A percentile compares a stretch with the other conserved stretches of the same genome.
These are phyloP conservation scores for Anhinga anhinga DNA, from an alignment of 2,113 vertebrate species.

Conservation along the genomic window DNA sequence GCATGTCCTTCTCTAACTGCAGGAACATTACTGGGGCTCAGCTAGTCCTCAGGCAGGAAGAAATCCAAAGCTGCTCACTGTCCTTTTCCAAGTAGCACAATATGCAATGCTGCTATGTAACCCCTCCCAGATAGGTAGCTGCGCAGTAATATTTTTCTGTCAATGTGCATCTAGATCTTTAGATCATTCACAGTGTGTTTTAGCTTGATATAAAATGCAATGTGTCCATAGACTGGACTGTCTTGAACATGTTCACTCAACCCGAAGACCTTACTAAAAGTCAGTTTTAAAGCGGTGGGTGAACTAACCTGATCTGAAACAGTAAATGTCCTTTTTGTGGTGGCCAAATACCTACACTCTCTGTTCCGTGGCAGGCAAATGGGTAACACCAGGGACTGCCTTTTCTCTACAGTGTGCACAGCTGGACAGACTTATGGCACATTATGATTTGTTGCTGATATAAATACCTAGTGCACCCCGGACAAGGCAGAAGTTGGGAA, in stretches of 20 bases:
- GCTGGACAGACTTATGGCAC: not conserved
- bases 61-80: not conserved
- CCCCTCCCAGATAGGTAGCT: not conserved
- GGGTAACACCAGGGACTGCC: rapidly evolving
- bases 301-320: not conserved
- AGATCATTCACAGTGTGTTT: not conserved
- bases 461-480: not conserved
- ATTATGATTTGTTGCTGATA: not conserved
- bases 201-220: not conserved
- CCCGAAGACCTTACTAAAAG: not conserved
- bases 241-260: not conserved
- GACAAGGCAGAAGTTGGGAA: not conserved
- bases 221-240: not conserved
- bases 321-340: not conserved
- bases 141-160: not conserved
- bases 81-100: not conserved
- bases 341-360: not conserved
- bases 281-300: not conserved
- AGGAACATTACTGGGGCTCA: not conserved
- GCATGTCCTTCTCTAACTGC: not conserved
- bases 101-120: not conserved
- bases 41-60: not conserved
- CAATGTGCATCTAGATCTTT: not conserved
- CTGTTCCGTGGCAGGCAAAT: not conserved
- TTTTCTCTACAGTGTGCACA: not conserved